Base-by-base conservation (phyloP, 2,113 vertebrate species). In the Gila orcuttii region DNA sequence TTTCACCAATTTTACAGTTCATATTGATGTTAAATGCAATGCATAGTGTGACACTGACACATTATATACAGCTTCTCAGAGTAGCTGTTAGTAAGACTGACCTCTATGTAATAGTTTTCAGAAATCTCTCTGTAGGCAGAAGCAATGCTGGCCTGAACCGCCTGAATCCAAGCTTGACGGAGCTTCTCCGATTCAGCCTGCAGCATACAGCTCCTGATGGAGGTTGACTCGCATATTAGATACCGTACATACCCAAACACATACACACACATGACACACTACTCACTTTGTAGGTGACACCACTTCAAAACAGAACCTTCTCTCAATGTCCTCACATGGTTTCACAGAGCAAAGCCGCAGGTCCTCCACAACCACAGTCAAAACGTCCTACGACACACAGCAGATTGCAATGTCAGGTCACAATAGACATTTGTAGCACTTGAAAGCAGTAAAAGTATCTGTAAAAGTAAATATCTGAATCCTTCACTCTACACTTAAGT, bases 171-270 rank as follows among this genome's bases (percentile, higher is more conserved):
- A 0, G 97, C 96, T 92, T 97, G 97, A 0, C 98, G 95, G 84
- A 99, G 95, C 91, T 98, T 99, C 90, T 99, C 97, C 0, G 98
- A 99, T 91, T 99, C 98, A 1, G 98, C 98, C 93, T 99, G 98
- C 68, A 99, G 93, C 96, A 99, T 99, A 89, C 98, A 99, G 93
- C 98, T 99, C 93, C 98, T 99, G 90, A 89, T 31, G 71, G 80
- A n/a, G 31, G 10, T 12, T 21, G 31, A 79, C 6, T 75, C 25
- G 83, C 13, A n/a, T 76, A 81, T 15, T 21, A 81, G 42, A 52
- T 13, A 79, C 23, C 19, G 19, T 10, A 79, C 57, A 76, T 2
- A 78, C 50, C 21, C 28, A 79, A 10, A 7, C 12, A n/a, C 23
- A 87, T 33, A 84, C 25, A 79, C 8, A n/a, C n/a, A 86, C 50